Evolutionary conservation across 1,140 invertebrate genomes (phyloP).

Genomic region (Sinella curviseta): DNA sequence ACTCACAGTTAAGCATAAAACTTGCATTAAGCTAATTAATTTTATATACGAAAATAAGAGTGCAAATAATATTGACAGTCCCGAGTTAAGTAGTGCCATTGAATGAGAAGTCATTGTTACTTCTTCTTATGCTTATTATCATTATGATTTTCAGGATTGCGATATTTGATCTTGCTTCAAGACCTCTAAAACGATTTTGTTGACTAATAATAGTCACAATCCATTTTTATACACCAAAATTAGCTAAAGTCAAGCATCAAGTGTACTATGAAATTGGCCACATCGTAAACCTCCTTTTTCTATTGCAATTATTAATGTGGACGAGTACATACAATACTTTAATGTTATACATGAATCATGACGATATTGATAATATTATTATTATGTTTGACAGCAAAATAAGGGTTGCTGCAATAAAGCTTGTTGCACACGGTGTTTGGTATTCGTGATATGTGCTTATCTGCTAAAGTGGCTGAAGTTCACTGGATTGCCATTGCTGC

Average conservation of each 20-base stretch:
- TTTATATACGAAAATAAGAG: background rate
- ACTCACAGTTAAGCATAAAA: too few species aligned
- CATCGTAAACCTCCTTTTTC: too few species aligned
- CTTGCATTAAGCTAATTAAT: background rate
- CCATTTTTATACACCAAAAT: background rate
- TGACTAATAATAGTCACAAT: background rate
- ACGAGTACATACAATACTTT: too few species aligned
- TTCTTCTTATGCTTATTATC: background rate
- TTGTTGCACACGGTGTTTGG: too few species aligned
- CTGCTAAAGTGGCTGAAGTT: too few species aligned
- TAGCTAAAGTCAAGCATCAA: background rate
- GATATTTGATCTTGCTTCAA: constrained; percentile 19
- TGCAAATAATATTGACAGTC: background rate
- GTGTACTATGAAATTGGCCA: background rate
- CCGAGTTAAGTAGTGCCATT: background rate
- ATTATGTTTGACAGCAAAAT: too few species aligned
- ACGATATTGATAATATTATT: too few species aligned
- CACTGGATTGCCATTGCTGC: too few species aligned
- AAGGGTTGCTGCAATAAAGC: too few species aligned
- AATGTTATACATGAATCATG: too few species aligned
- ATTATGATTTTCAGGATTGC: background rate
- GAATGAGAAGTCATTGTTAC: background rate
- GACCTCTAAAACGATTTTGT: background rate
- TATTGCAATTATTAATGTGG: too few species aligned
- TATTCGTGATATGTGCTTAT: too few species aligned